phyloP scores from a whole-genome alignment of 2,888 invertebrate genomes.

The Arrhopalites spinosus region DNA sequence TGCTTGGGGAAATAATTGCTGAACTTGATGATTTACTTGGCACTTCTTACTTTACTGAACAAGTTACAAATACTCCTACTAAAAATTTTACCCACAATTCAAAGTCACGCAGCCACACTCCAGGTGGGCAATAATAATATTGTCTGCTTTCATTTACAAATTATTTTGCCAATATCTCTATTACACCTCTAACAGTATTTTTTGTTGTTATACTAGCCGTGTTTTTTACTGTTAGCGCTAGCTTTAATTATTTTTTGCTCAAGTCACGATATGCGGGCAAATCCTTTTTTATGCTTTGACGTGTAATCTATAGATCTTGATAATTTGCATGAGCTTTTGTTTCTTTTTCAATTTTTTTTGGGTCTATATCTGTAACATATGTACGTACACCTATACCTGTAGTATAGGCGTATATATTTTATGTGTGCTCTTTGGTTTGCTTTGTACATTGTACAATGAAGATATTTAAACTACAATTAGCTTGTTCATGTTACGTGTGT shows the following conservation, averaged over 20 bases:
- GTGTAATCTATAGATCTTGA: too few species aligned
- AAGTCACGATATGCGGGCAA: background rate
- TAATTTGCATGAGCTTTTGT: too few species aligned
- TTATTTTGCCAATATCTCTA: slow-evolving; percentile 3
- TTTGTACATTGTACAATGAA: too few species aligned
- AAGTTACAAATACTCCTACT: slow-evolving; percentile 6
- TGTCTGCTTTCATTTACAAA: background rate
- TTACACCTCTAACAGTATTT: too few species aligned
- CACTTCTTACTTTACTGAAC: slow-evolving; percentile 48
- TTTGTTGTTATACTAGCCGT: background rate
- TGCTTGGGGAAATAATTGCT: slow-evolving; percentile 54
- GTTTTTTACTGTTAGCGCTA: background rate
- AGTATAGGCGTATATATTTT: too few species aligned
- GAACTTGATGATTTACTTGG: slow-evolving; percentile 54
- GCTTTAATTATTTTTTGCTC: background rate
- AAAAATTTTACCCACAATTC: background rate
- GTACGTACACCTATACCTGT: too few species aligned
- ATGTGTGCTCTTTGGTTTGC: background rate
- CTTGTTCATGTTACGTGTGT: too few species aligned
- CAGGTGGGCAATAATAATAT: slow-evolving; percentile 1
- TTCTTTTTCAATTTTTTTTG: too few species aligned
- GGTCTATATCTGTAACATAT: too few species aligned
- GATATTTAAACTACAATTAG: too few species aligned
- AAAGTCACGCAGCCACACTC: slow-evolving; percentile 12
- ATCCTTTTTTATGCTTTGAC: background rate